These are phyloP conservation scores for Agrypnia vestita DNA, from an alignment of 1,140 invertebrate species.

Conservation along the genomic window DNA sequence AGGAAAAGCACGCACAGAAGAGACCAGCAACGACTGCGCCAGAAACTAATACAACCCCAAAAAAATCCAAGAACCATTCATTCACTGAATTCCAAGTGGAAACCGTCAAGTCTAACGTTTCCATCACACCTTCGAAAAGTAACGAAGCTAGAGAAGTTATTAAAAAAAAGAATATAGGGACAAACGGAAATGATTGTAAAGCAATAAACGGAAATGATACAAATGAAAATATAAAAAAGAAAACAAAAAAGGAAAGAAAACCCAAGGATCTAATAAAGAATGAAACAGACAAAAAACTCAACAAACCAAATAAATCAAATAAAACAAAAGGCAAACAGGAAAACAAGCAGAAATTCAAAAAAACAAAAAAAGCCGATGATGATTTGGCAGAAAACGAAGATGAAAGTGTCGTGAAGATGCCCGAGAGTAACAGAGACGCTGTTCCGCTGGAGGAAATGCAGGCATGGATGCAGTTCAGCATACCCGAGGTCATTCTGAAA, in stretches of 20 bases:
- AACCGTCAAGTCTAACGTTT: conserved; percentile 32
- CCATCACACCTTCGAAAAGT: conserved; percentile 48
- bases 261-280: conserved; percentile 7
- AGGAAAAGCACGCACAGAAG: conserved; percentile 1
- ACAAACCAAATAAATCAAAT: conserved; percentile 25
- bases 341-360: not conserved
- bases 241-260: conserved; percentile 44
- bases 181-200: not conserved
- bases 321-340: not conserved
- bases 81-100: conserved; percentile 26
- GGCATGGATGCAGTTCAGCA: conserved; percentile 82
- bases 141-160: not conserved
- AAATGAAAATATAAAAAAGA: conserved; percentile 46
- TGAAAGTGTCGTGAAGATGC: conserved; percentile 58
- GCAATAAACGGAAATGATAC: not conserved
- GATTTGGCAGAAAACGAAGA: conserved; percentile 37
- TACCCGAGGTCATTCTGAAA: conserved; percentile 82
- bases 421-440: conserved; percentile 59
- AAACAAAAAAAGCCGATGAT: conserved; percentile 4
- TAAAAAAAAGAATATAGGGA: not conserved
- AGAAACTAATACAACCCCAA: not conserved
- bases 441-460: conserved; percentile 71
- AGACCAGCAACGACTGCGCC: not conserved
- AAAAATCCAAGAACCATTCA: not conserved
- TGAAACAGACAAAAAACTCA: conserved; percentile 10